Base-by-base conservation (phyloP, 2,888 invertebrate genomes). In the Leptarthrus brevirostris region DNA sequence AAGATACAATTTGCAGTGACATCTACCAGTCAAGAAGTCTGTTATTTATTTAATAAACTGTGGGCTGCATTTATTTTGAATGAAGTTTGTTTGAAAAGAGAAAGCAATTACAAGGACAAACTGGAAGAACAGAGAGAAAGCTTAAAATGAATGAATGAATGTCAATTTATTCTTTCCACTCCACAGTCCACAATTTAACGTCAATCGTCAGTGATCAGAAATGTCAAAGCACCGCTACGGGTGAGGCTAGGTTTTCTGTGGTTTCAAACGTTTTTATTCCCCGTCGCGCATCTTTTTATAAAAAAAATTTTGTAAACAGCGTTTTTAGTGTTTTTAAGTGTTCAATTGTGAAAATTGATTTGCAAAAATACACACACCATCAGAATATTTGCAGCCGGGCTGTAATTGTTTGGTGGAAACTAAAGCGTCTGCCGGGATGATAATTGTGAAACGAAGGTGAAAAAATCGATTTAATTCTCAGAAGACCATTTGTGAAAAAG, bases 181-280 rank as follows among this genome's bases (percentile, higher is more conserved):
- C n/a, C n/a, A n/a, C n/a, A n/a, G n/a, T n/a, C n/a, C n/a, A 30
- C 8, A 30, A 30, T 1, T 30, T 30, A 6, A 30, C 30, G 30
- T 30, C 30, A 30, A 30, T 4, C 4, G 30, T 4, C 5, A 30
- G 30, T 8, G 18, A 22, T 53, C 56, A 56, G 30, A 56, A 30
- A 56, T 56, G 56, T 56, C 56, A 56, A 30, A 56, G 56, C 30
- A 16, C 30, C 56, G 56, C 30, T 14, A 30, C 56, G 56, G 56
- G 30, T 56, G 56, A 56, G 56, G 56, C 56, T 12, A 26, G 18
- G 10, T 56, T 56, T 56, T 34, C 5, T n/a, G n/a, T 26, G 14
- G 18, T n/a, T 49, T 14, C 14, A 18, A 30, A 30, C 5, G 8
- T 30, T 30, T 30, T 30, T 49, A 8, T 14, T 2, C 12, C 20